Percentiles rank a stretch among this genome's conserved stretches.
phyloP scores from a whole-genome alignment of 2,113 vertebrate genomes.

The Odontesthes bonariensis region DNA sequence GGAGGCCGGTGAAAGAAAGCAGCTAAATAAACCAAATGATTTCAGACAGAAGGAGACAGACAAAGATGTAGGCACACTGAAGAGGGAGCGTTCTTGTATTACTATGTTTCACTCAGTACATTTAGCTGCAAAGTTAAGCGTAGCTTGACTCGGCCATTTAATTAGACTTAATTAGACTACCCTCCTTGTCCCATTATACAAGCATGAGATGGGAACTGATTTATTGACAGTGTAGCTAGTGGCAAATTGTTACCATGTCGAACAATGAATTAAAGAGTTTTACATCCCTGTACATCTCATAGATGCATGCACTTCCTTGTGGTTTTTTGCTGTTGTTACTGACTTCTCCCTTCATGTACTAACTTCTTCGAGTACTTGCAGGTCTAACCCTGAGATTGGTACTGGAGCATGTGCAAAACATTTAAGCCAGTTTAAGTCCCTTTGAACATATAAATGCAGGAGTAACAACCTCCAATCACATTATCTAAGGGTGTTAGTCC shows the following conservation, averaged over 20 bases:
- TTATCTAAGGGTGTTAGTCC: no score
- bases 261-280: no score
- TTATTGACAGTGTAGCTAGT: no score
- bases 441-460: not conserved
- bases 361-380: not conserved
- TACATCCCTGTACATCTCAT: no score
- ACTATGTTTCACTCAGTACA: not conserved
- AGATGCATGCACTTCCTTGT: not conserved
- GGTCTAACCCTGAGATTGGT: not conserved
- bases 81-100: constrained; percentile 8
- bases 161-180: no score
- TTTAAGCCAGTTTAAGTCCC: not conserved
- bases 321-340: not conserved
- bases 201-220: no score
- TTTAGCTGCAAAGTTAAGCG: no score
- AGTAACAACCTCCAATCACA: not conserved
- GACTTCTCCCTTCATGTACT: not conserved
- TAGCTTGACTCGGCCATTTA: no score
- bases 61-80: constrained; percentile 22
- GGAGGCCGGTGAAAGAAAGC: constrained; percentile 49
- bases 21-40: constrained; percentile 50
- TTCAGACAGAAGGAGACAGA: constrained; percentile 8
- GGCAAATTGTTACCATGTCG: no score
- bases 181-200: no score
- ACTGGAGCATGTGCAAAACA: not conserved